Base-by-base conservation (phyloP, 2,888 invertebrate species). In the Ctenicera cuprea region DNA sequence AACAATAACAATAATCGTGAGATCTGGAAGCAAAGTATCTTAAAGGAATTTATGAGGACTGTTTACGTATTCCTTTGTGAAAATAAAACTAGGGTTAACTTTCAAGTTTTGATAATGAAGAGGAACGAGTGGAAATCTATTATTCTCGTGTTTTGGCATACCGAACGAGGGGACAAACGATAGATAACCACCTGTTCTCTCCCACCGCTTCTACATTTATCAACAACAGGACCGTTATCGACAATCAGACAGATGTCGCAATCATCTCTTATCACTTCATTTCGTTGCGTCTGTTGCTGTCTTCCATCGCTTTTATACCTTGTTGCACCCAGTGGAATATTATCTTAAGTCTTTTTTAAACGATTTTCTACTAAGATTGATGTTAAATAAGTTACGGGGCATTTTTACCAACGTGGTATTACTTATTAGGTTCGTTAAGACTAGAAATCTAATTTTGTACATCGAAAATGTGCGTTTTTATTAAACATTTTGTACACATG, bases 121-220 rank as follows among this genome's bases (percentile, higher is more conserved):
- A 12, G 38, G 38, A 38, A 14, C 37, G 38, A 18, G 9, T 16
- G 38, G 20, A 59, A 59, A 54, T 54, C 54, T 54, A 54, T 59
- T 59, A 59, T 59, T 5, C 20, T 37, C 20, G 59, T 38, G 59
- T 38, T 38, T 38, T 38, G 38, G 37, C 59, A 59, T 38, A 54
- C 11, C 48, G 48, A 48, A 48, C 63, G 37, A 69, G 65, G 65
- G 62, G 52, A 61, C 38, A 41, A 48, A 16, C 26, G 59, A 62
- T 59, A 76, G 80, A 80, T 80, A 79, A 80, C 78, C 81, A 81
- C 79, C 80, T 81, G 81, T 76, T 72, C 66, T 77, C 75, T 78
- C 79, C 78, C 78, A 79, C 75, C 76, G 76, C 75, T 76, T 78
- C 76, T 61, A 61, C 61, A 52, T 71, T 71, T 74, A 76, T 75